These are phyloP conservation scores for Drosophila borborema DNA, from an alignment of 2,888 invertebrate genomes.

Conservation along the genomic window DNA sequence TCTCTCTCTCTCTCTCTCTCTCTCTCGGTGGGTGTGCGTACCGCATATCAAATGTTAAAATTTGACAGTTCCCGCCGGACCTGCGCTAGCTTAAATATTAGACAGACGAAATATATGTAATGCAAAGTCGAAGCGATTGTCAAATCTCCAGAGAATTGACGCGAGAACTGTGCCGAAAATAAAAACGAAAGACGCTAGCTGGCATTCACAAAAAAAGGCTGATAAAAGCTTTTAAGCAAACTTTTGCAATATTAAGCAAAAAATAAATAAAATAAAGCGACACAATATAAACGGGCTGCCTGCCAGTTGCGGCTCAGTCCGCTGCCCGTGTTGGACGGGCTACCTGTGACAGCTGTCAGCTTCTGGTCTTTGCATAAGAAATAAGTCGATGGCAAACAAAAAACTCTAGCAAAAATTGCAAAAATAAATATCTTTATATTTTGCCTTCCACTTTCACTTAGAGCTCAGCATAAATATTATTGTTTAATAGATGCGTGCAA, in stretches of 20 bases:
- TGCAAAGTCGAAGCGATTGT: conserved; percentile 51
- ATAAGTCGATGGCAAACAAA: conserved; percentile 55
- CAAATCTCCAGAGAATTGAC: conserved; percentile 41
- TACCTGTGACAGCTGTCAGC: conserved; percentile 29
- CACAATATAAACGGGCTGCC: conserved; percentile 29
- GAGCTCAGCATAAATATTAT: conserved; percentile 70
- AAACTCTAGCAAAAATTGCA: conserved; percentile 54
- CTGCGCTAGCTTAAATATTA: conserved; percentile 45
- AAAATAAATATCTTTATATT: conserved; percentile 19
- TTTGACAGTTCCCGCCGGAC: conserved; percentile 60
- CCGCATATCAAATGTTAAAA: conserved; percentile 47
- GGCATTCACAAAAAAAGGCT: conserved; percentile 26
- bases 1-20: background rate
- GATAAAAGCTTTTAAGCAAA: conserved; percentile 77
- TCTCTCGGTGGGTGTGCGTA: background rate
- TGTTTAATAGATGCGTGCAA: conserved; percentile 56
- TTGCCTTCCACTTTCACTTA: conserved; percentile 59
- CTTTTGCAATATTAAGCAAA: conserved; percentile 69
- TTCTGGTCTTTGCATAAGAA: conserved; percentile 59
- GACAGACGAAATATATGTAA: conserved; percentile 33
- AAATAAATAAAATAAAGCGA: conserved; percentile 33
- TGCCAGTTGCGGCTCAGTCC: conserved; percentile 18
- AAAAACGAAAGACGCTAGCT: conserved; percentile 1
- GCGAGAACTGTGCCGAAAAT: conserved; percentile 18
- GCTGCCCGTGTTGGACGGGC: conserved; percentile 31